phyloP scores from a whole-genome alignment of 1,140 invertebrate species.

The Hyles vespertilio region DNA sequence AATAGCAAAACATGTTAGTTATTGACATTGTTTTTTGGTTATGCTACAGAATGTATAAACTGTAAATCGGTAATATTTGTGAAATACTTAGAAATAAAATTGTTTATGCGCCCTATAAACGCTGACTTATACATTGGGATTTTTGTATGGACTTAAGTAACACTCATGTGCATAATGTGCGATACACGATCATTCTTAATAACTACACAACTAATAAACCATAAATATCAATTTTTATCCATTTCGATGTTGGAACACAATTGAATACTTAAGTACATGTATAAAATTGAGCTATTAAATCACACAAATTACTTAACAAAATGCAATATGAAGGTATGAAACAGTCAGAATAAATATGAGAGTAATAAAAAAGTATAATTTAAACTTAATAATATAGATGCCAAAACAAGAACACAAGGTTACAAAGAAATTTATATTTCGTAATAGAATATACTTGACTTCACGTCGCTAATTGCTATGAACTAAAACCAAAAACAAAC shows the following conservation, averaged over 20 bases:
- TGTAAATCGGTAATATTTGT: too few species aligned
- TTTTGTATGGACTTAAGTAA: too few species aligned
- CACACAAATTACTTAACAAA: conserved; percentile 52
- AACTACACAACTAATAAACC: too few species aligned
- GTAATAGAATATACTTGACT: conserved; percentile 36
- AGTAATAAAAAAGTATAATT: conserved; percentile 38
- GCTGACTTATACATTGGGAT: too few species aligned
- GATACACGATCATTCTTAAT: too few species aligned
- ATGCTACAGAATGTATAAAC: too few species aligned
- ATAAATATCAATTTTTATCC: not conserved
- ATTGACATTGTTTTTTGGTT: too few species aligned
- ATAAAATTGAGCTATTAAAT: conserved; percentile 64
- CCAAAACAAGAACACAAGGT: conserved; percentile 53
- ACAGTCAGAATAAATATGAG: conserved; percentile 46
- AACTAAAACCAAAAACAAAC: too few species aligned
- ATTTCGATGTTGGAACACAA: conserved; percentile 45
- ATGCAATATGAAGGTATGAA: conserved; percentile 50
- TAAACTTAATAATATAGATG: conserved; percentile 39
- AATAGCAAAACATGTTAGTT: too few species aligned
- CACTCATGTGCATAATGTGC: too few species aligned
- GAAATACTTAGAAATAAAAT: too few species aligned
- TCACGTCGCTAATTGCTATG: conserved; percentile 65
- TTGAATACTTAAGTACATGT: conserved; percentile 51
- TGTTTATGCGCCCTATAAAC: too few species aligned
- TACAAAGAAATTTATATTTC: conserved; percentile 27